phyloP scores from a whole-genome alignment of 2,797 vertebrate genomes.

The Balearica regulorum region DNA sequence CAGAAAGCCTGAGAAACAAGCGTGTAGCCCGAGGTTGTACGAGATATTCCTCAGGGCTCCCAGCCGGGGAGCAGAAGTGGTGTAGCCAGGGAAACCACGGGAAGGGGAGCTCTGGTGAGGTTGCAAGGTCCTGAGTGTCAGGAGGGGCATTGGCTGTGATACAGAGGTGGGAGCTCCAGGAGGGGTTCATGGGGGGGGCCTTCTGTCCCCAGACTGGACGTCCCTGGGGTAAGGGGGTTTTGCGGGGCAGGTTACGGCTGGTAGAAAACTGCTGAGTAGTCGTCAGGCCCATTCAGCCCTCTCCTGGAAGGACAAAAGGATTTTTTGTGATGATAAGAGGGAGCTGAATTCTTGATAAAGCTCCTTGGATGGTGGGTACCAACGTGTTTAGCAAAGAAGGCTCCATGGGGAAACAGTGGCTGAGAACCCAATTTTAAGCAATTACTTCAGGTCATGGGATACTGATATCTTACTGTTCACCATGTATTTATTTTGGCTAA shows the following conservation, averaged over 20 bases:
- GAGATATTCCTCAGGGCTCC: accelerated
- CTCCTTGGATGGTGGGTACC: background rate
- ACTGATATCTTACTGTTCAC: background rate
- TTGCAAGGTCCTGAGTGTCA: background rate
- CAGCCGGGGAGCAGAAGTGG: background rate
- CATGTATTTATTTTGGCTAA: constrained; percentile 18
- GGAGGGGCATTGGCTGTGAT: accelerated
- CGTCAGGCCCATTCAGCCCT: background rate
- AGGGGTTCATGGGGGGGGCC: background rate
- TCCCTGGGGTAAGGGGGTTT: background rate
- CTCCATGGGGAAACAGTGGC: background rate
- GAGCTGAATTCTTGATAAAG: background rate
- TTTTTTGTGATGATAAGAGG: background rate
- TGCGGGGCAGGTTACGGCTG: background rate
- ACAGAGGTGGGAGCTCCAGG: background rate
- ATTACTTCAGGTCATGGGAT: background rate
- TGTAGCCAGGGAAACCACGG: background rate
- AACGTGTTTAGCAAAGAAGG: background rate
- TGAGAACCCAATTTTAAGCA: background rate
- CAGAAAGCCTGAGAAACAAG: background rate
- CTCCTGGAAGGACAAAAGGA: background rate
- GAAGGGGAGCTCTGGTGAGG: background rate
- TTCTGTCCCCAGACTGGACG: background rate
- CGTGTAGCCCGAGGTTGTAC: background rate
- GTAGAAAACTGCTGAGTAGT: background rate